Percentiles rank a stretch among this genome's conserved stretches.
These are phyloP conservation scores for Mizuhopecten yessoensis DNA, from an alignment of 1,140 invertebrate genomes.

Conservation along the genomic window DNA sequence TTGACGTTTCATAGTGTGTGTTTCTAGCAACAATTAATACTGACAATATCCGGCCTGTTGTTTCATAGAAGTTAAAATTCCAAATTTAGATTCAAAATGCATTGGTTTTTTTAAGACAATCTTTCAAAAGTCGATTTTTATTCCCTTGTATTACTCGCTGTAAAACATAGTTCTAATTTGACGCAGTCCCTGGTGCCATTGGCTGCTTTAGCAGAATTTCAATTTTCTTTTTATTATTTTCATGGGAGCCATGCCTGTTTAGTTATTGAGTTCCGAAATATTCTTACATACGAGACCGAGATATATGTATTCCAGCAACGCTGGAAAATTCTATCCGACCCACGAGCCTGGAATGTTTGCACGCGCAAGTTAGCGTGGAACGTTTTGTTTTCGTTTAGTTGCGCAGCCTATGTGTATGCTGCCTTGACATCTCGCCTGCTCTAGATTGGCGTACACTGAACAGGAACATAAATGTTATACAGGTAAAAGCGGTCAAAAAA, in stretches of 20 bases:
- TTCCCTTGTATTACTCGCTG: neutral
- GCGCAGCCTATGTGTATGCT: too few relatives aligned
- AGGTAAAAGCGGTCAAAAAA: too few relatives aligned
- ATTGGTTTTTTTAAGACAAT: neutral
- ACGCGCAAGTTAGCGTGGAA: too few relatives aligned
- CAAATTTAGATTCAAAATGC: neutral
- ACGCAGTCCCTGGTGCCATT: neutral
- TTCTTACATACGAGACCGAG: neutral
- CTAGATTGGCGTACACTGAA: too few relatives aligned
- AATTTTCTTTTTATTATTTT: neutral
- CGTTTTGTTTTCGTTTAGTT: too few relatives aligned
- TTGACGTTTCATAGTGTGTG: neutral
- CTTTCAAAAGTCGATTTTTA: neutral
- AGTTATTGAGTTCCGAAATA: neutral
- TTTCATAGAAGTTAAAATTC: neutral
- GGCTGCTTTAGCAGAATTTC: neutral
- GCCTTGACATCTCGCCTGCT: too few relatives aligned
- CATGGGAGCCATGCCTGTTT: neutral
- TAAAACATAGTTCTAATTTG: neutral
- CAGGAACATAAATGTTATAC: too few relatives aligned
- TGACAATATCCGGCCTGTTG: neutral
- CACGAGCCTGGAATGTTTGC: too few relatives aligned
- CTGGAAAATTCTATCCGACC: too few relatives aligned
- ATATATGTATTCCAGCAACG: neutral
- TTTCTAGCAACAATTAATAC: neutral